Evolutionary conservation across 2,113 vertebrate genomes (phyloP).

Genomic region (Physeter macrocephalus): DNA sequence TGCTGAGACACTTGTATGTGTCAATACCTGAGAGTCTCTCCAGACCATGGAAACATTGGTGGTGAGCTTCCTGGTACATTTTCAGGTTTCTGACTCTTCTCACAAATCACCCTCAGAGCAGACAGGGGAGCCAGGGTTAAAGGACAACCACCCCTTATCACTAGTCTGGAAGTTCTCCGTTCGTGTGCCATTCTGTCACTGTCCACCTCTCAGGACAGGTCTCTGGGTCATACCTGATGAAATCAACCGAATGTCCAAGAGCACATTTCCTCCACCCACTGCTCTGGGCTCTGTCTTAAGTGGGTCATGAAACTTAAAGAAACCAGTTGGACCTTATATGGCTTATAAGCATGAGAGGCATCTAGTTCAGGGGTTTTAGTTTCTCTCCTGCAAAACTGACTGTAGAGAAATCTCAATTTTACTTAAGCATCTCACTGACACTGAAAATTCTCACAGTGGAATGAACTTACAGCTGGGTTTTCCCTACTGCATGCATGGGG

Average conservation of each 20-base stretch:
- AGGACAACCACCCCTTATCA: neutral
- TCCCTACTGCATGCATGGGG: neutral
- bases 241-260: neutral
- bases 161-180: neutral
- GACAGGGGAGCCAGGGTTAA: neutral
- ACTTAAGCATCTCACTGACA: neutral
- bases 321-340: rapidly evolving
- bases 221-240: neutral
- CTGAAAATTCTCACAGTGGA: neutral
- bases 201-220: rapidly evolving
- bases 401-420: neutral
- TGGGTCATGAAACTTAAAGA: neutral
- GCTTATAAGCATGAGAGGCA: neutral
- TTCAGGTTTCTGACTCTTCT: neutral
- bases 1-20: neutral
- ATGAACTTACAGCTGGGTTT: neutral
- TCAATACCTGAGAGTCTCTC: neutral
- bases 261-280: no score
- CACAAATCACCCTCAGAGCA: neutral
- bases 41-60: neutral
- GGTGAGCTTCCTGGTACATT: neutral
- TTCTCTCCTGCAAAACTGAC: neutral
- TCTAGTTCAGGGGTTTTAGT: neutral
- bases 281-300: neutral
- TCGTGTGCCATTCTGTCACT: neutral